phyloP scores from a whole-genome alignment of 2,888 invertebrate species.

The Hydropsyche betteni region DNA sequence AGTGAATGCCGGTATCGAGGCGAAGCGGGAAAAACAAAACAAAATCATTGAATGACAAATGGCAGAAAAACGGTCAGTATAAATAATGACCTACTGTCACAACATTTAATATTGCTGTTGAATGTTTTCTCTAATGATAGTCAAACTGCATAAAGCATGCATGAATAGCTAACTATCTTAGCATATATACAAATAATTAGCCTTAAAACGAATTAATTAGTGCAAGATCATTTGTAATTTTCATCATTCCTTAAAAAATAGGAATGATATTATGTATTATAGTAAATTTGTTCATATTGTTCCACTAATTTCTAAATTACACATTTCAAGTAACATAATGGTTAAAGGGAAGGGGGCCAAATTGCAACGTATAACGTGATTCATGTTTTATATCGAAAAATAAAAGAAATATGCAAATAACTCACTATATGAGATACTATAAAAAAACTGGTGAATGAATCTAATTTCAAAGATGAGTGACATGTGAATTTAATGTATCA shows the following conservation, averaged over 20 bases:
- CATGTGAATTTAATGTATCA: too few relatives aligned
- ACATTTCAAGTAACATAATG: constrained; percentile 44
- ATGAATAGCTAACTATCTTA: constrained; percentile 41
- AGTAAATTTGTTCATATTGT: constrained; percentile 50
- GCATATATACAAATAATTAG: constrained; percentile 45
- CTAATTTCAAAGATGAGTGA: too few relatives aligned
- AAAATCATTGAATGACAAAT: constrained; percentile 40
- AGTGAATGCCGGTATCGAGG: constrained; percentile 17
- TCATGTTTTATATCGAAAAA: not conserved
- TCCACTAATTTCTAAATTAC: constrained; percentile 47
- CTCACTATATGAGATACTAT: too few relatives aligned
- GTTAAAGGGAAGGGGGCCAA: constrained; percentile 37
- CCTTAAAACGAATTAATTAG: constrained; percentile 38
- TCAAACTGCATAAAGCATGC: constrained; percentile 42
- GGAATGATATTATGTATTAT: constrained; percentile 43
- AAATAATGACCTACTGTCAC: constrained; percentile 27
- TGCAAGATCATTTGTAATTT: constrained; percentile 43
- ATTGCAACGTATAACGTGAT: not conserved
- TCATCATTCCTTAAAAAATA: constrained; percentile 45
- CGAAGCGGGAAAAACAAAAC: constrained; percentile 38
- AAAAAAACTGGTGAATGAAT: too few relatives aligned
- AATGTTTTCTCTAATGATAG: constrained; percentile 44
- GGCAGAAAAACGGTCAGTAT: constrained; percentile 42
- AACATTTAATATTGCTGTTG: constrained; percentile 49
- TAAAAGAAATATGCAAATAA: not conserved